Evolutionary conservation across 2,888 invertebrate genomes (phyloP).

Genomic region (Congeria kusceri): DNA sequence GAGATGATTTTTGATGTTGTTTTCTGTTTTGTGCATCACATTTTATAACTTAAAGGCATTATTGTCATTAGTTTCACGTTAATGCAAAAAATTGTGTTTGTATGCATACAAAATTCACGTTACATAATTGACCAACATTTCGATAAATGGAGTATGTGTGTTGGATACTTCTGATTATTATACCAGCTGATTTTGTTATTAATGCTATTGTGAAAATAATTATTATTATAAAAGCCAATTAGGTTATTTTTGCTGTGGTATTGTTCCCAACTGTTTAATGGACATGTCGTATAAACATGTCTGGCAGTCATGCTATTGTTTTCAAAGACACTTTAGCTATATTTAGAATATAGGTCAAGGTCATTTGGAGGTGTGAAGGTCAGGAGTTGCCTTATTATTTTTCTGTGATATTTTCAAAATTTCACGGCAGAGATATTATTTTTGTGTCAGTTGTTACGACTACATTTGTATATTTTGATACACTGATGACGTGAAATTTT

Average conservation of each 20-base stretch:
- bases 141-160: neutral
- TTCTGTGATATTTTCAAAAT: constrained; percentile 59
- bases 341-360: constrained; percentile 12
- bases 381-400: constrained; percentile 33
- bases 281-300: neutral
- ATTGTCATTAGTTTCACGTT: constrained; percentile 3
- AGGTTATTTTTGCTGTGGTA: too few species aligned
- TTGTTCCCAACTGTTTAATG: too few species aligned
- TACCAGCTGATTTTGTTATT: too few species aligned
- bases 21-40: too few species aligned
- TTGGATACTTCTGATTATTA: neutral
- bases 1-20: constrained; percentile 15
- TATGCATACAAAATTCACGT: neutral
- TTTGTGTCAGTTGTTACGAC: constrained; percentile 54
- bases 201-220: too few species aligned
- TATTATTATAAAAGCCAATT: too few species aligned
- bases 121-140: too few species aligned
- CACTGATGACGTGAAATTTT: constrained; percentile 34
- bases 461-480: constrained; percentile 36
- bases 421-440: constrained; percentile 51
- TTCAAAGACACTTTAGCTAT: neutral
- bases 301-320: constrained; percentile 1
- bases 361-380: constrained; percentile 26
- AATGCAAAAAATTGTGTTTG: constrained; percentile 6
- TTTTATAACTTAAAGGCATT: neutral